Conservation (phyloP, 2,888 invertebrate species). For the Hecatera dysodea region DNA sequence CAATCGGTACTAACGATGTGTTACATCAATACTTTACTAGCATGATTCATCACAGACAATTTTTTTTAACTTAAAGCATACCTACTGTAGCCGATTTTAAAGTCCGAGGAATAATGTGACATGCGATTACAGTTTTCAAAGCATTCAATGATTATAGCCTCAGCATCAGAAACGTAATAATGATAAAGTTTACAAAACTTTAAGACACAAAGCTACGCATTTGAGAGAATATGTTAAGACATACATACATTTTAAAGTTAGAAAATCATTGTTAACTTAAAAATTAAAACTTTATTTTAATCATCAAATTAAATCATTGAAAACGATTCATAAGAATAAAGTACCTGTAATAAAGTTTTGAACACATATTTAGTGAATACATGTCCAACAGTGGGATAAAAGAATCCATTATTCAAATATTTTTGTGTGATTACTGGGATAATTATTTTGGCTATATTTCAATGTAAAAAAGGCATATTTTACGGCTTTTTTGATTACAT, state of each 20-base stretch:
- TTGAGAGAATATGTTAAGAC: slow-evolving; percentile 4
- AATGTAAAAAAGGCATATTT: slow-evolving; percentile 1
- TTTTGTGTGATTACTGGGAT: slow-evolving; percentile 32
- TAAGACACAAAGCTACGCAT: slow-evolving; percentile 28
- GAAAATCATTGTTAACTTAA: slow-evolving; percentile 25
- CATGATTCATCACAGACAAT: slow-evolving; percentile 68
- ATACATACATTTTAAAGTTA: slow-evolving; percentile 19
- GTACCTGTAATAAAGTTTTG: background rate
- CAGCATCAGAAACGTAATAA: slow-evolving; percentile 1
- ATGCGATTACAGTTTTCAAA: slow-evolving; percentile 13
- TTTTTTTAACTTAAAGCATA: slow-evolving; percentile 53
- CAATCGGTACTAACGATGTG: slow-evolving; percentile 59
- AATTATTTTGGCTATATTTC: slow-evolving; percentile 6
- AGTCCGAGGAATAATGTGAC: slow-evolving; percentile 25
- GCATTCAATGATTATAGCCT: slow-evolving; percentile 16
- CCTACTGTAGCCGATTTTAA: slow-evolving; percentile 36
- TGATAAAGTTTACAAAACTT: slow-evolving; percentile 24
- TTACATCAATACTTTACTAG: slow-evolving; percentile 60
- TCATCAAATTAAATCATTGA: slow-evolving; percentile 4
- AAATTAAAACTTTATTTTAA: slow-evolving; percentile 15
- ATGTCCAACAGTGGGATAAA: background rate
- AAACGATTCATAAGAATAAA: background rate
- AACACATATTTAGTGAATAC: background rate
- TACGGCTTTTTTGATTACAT: slow-evolving; percentile 4
- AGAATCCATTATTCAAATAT: background rate